Evolutionary conservation across 2,113 vertebrate genomes (phyloP).

Genomic region (Vimba vimba): DNA sequence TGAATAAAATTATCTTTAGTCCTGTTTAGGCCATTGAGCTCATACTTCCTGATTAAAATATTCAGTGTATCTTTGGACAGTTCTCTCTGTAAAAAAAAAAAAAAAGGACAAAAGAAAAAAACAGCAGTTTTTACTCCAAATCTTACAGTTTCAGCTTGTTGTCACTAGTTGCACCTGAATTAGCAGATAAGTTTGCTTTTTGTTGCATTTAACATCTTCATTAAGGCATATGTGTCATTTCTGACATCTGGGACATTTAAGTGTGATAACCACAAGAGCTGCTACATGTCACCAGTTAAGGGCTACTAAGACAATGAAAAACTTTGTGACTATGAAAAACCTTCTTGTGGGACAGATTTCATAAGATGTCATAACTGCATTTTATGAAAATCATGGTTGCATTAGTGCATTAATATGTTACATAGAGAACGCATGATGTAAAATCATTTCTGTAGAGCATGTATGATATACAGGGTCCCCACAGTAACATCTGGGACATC

Average conservation of each 20-base stretch:
- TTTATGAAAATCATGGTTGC: background rate
- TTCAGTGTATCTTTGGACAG: background rate
- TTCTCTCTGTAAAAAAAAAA: too few species aligned
- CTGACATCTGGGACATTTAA: background rate
- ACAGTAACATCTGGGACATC: too few species aligned
- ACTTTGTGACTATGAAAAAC: background rate
- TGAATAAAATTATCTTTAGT: background rate
- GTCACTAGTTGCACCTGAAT: background rate
- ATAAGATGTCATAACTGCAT: background rate
- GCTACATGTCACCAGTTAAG: background rate
- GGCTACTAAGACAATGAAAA: background rate
- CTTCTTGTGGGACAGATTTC: background rate
- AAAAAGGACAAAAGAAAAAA: background rate
- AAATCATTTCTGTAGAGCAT: too few species aligned
- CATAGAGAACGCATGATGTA: background rate
- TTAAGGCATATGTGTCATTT: slow-evolving; percentile 3
- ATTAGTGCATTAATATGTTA: background rate
- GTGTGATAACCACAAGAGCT: background rate
- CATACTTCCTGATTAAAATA: background rate
- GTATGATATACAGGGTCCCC: background rate
- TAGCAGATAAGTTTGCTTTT: background rate
- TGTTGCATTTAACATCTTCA: background rate
- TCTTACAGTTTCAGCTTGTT: background rate
- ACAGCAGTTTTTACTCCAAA: background rate
- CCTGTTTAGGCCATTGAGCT: background rate